Evolutionary conservation across 1,140 invertebrate genomes (phyloP), one percentile per base, ranked within the genome.

Genomic region (Pomacea maculata): DNA sequence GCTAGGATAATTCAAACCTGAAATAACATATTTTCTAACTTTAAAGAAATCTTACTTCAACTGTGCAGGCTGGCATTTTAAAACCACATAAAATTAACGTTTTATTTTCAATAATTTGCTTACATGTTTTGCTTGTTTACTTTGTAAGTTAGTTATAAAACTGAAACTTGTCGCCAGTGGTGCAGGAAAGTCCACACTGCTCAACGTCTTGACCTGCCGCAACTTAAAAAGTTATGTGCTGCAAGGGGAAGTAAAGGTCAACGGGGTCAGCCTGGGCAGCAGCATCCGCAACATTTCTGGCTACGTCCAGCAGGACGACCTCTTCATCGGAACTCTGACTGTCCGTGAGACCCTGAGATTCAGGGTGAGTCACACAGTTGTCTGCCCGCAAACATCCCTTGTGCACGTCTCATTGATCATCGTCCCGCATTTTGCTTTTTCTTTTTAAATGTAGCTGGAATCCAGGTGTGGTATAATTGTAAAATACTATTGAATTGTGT

Each of bases 171-270:
- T 61, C 57, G 11, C 57, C 81, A 97, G 96, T 52, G 97, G 97
- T 1, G 96, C 98, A 1, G 98, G 98, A 10, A 99, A 99, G 92
- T 98, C 97, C 0, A 99, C 97, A 0, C 93, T 99, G 1, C 91
- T 99, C 65, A 99, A 99, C 90, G 94, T 96, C 0, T 88, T 99
- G 57, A 98, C 97, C 3, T 96, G 95, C 89, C 93, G 96, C 9
- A 93, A 93, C 84, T 94, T 95, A 10, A 92, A 93, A 11, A 94
- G 94, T 21, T 92, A 97, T 0, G 92, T 93, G 1, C 92, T 96
- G n/a, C 93, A 93, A 54, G 96, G 96, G 3, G 92, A 96, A 54
- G 93, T 93, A 12, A 61, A 75, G 64, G 64, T 78, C 52, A 81
- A 81, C 34, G 75, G 80, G 0, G 45, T 78, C 15, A 52, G 12